phyloP scores from a whole-genome alignment of 2,113 vertebrate genomes.

The Hucho hucho region DNA sequence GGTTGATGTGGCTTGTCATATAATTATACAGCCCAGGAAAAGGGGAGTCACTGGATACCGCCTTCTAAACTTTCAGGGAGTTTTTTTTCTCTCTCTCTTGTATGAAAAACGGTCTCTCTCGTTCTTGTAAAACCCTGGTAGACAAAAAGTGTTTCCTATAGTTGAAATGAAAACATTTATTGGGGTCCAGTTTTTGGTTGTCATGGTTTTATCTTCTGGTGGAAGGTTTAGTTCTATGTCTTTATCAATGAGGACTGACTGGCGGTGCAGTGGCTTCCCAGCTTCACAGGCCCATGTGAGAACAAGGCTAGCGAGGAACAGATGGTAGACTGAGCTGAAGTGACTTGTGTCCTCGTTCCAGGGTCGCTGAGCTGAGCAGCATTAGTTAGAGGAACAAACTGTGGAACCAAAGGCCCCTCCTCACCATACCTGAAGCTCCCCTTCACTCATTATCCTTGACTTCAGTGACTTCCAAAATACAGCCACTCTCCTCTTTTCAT shows the following conservation, averaged over 20 bases:
- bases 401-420: conserved; percentile 72
- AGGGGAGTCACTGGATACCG: conserved; percentile 43
- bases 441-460: conserved; percentile 77
- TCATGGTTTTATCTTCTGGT: not conserved
- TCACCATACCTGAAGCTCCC: conserved; percentile 27
- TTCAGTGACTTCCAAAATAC: conserved; percentile 52
- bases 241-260: conserved; percentile 5
- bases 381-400: conserved; percentile 62
- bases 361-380: conserved; percentile 75
- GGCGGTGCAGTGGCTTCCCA: conserved; percentile 20
- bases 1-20: conserved; percentile 59
- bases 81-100: not conserved
- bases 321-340: conserved; percentile 86
- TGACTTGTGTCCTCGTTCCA: conserved; percentile 84
- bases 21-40: conserved; percentile 63
- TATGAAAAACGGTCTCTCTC: conserved; percentile 25
- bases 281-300: conserved; percentile 74
- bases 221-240: not conserved
- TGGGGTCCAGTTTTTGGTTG: not conserved
- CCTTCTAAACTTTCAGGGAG: conserved; percentile 48
- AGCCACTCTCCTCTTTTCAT: conserved; percentile 41
- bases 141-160: not conserved
- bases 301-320: conserved; percentile 76
- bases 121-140: not conserved
- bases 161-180: not conserved